Evolutionary conservation across 2,797 vertebrate species (phyloP), one percentile per base, ranked within the genome.

Genomic region (Falco novaeseelandiae): DNA sequence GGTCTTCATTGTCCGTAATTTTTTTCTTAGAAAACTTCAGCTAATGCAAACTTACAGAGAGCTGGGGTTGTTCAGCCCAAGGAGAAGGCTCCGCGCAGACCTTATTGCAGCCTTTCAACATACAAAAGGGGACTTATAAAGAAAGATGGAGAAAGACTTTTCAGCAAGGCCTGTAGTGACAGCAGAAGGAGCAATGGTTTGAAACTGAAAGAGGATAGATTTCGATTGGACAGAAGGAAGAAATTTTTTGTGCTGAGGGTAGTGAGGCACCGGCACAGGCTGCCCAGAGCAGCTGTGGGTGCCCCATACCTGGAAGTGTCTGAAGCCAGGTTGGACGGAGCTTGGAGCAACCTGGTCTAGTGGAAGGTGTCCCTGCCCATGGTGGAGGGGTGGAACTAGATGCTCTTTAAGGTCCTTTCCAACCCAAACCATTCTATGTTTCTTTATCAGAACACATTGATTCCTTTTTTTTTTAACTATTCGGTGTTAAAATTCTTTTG

Each of bases 281-380:
- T 79, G 8, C 3, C 20, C 58, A 18, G 52, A 30, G 73, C 0
- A 34, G 23, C 23, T 65, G 77, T 16, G 62, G 58, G 2, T 91
- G 72, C 27, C 15, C 23, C 63, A 16, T 46, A 61, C 2, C 15
- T 70, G 80, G 32, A 0, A 40, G 3, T 8, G 32, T 36, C 36
- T 36, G 36, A 36, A 10, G 36, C 36, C 36, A 36, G 36, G 36
- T 10, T 36, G 70, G 70, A 72, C 0, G 1, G 2, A 26, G 4
- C 3, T 40, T 34, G 36, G 76, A 74, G 16, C 72, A 77, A 0
- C 29, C 42, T 52, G 79, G 4, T 4, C 6, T 0, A 1, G 18
- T 38, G 66, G 5, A 0, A 44, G 6, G 0, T 74, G 66, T 57
- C n/a, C 62, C 34, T 83, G 30, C 10, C 44, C 8, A 6, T 18